These are phyloP conservation scores for Anagrus nilaparvatae DNA, from an alignment of 1,140 invertebrate genomes.

Conservation along the genomic window DNA sequence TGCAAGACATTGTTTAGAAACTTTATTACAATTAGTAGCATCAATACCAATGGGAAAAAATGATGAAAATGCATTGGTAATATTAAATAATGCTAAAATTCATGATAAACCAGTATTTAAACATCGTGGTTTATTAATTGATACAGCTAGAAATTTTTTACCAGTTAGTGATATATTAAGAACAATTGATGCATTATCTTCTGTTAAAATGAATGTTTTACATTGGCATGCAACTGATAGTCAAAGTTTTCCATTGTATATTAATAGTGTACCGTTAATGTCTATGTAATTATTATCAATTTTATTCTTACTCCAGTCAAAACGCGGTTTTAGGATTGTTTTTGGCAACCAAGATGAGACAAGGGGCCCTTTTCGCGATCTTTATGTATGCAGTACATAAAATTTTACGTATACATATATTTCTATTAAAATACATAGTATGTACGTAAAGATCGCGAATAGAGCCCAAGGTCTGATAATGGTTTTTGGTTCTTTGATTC, in stretches of 20 bases:
- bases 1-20: constrained; percentile 65
- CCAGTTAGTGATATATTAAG: constrained; percentile 56
- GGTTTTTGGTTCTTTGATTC: too few species aligned
- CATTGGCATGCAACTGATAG: constrained; percentile 80
- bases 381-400: too few species aligned
- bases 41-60: constrained; percentile 18
- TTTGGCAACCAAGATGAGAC: too few species aligned
- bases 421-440: too few species aligned
- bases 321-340: too few species aligned
- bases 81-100: constrained; percentile 29
- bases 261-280: constrained; percentile 58
- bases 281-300: constrained; percentile 38
- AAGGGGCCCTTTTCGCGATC: too few species aligned
- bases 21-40: constrained; percentile 57
- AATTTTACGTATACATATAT: too few species aligned
- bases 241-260: constrained; percentile 70
- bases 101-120: constrained; percentile 32
- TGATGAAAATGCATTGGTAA: constrained; percentile 21
- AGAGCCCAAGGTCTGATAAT: too few species aligned
- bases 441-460: too few species aligned
- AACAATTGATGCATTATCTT: constrained; percentile 66
- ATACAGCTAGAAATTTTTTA: constrained; percentile 69
- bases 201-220: constrained; percentile 73
- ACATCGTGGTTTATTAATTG: constrained; percentile 63
- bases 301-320: too few species aligned